phyloP scores from a whole-genome alignment of 2,888 invertebrate genomes.

The Strigamia crassipes region DNA sequence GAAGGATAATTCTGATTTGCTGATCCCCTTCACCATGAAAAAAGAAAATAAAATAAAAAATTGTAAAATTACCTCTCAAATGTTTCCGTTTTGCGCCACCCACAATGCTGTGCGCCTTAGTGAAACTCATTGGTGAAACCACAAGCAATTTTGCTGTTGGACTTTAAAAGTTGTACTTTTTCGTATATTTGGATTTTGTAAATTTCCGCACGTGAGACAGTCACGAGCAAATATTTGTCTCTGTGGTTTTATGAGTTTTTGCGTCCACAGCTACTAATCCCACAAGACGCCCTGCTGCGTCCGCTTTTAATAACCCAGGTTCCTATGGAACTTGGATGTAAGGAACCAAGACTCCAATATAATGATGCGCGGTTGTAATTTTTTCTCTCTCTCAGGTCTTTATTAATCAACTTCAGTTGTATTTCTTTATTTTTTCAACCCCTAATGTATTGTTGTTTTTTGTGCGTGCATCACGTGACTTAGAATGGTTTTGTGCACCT shows the following conservation, averaged over 20 bases:
- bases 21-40: background rate
- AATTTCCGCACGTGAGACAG: conserved; percentile 38
- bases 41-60: conserved; percentile 19
- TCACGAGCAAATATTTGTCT: conserved; percentile 37
- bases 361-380: conserved; percentile 34
- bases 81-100: conserved; percentile 1
- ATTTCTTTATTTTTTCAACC: background rate
- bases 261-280: conserved; percentile 37
- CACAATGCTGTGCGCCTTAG: conserved; percentile 12
- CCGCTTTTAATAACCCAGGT: conserved; percentile 33
- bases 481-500: background rate
- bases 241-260: conserved; percentile 34
- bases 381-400: conserved; percentile 7
- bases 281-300: conserved; percentile 1
- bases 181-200: conserved; percentile 35
- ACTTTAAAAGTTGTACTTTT: conserved; percentile 4
- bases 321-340: conserved; percentile 10
- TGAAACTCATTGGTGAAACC: background rate
- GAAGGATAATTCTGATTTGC: conserved; percentile 13
- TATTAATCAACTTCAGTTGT: conserved; percentile 35
- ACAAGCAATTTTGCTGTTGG: conserved; percentile 1
- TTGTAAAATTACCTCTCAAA: conserved; percentile 11
- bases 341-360: conserved; percentile 10
- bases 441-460: background rate
- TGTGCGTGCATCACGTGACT: conserved; percentile 35